A percentile compares a stretch with the other conserved stretches of the same genome.
These are phyloP conservation scores for Charanyca ferruginea DNA, from an alignment of 2,888 invertebrate genomes.

Conservation along the genomic window DNA sequence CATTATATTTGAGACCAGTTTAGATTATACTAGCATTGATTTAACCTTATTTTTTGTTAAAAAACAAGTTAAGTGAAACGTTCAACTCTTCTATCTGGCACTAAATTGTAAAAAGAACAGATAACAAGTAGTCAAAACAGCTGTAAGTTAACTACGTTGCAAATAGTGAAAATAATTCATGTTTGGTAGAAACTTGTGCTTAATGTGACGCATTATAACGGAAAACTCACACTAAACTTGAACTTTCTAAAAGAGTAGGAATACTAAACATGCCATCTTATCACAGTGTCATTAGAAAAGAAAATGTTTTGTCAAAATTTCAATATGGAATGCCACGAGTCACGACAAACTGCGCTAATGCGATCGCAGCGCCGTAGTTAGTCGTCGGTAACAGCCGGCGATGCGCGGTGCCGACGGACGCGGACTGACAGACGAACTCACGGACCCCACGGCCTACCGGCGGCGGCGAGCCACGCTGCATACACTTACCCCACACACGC, in stretches of 20 bases:
- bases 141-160: conserved; percentile 54
- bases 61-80: conserved; percentile 16
- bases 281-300: conserved; percentile 55
- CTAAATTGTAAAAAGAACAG: conserved; percentile 16
- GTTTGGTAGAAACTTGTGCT: conserved; percentile 6
- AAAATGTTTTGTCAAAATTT: conserved; percentile 43
- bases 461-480: conserved; percentile 7
- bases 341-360: conserved; percentile 37
- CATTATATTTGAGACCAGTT: conserved; percentile 25
- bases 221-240: conserved; percentile 24
- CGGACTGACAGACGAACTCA: conserved; percentile 65
- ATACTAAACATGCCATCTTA: conserved; percentile 45
- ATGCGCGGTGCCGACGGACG: conserved; percentile 63
- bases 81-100: conserved; percentile 6
- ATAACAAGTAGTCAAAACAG: conserved; percentile 61
- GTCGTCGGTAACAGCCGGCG: conserved; percentile 53
- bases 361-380: conserved; percentile 55
- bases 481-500: conserved; percentile 43
- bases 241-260: conserved; percentile 19
- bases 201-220: conserved; percentile 23
- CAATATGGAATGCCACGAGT: conserved; percentile 69
- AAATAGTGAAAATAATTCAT: conserved; percentile 45
- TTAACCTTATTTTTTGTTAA: conserved; percentile 26
- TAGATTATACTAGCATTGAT: too few relatives aligned
- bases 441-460: conserved; percentile 46